These are phyloP conservation scores for Drosophila ambigua DNA, from an alignment of 1,140 invertebrate species.

Conservation along the genomic window DNA sequence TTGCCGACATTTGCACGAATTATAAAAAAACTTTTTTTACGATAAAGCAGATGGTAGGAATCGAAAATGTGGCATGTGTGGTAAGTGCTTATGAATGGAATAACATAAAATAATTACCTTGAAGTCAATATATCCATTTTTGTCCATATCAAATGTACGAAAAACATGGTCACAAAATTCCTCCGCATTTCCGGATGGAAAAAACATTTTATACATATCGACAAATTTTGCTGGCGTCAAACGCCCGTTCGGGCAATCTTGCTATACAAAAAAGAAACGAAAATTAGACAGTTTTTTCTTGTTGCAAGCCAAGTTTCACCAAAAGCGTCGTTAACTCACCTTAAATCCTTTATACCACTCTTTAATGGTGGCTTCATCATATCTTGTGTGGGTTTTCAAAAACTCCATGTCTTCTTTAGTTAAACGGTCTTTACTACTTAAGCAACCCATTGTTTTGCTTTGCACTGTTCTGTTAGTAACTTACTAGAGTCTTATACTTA, in stretches of 20 bases:
- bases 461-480: slow-evolving; percentile 69
- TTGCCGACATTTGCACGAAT: too few species aligned
- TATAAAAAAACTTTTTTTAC: too few species aligned
- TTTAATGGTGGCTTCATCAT: slow-evolving; percentile 98
- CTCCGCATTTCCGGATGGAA: slow-evolving; percentile 98
- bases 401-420: slow-evolving; percentile 99
- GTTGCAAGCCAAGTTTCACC: slow-evolving; percentile 9
- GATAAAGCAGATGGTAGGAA: too few species aligned
- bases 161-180: slow-evolving; percentile 99
- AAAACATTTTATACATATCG: slow-evolving; percentile 99
- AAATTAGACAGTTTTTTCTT: slow-evolving; percentile 33
- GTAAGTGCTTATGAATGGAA: too few species aligned
- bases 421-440: slow-evolving; percentile 96
- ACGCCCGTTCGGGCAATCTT: slow-evolving; percentile 99
- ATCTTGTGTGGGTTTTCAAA: slow-evolving; percentile 96
- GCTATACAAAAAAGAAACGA: slow-evolving; percentile 87
- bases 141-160: slow-evolving; percentile 99
- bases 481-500: slow-evolving; percentile 53
- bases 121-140: slow-evolving; percentile 99
- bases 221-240: slow-evolving; percentile 99
- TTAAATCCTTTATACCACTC: slow-evolving; percentile 99
- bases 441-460: slow-evolving; percentile 91
- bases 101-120: slow-evolving; percentile 87
- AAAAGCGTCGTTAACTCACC: slow-evolving; percentile 86
- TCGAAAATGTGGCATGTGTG: too few species aligned